Base-by-base conservation (phyloP, 2,113 vertebrate species). In the Albula goreensis region DNA sequence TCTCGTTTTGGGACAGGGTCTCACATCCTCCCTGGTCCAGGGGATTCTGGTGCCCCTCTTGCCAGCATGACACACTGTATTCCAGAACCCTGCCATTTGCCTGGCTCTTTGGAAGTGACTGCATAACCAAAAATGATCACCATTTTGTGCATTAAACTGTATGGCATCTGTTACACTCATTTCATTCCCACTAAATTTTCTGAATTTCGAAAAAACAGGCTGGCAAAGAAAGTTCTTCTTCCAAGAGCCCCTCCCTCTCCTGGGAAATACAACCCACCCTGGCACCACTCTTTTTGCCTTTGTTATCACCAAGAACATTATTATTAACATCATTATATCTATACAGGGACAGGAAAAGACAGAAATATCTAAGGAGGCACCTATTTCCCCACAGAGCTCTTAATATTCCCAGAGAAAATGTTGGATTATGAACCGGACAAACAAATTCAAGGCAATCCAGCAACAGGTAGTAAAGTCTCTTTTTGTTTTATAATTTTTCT, bases 351-450 rank as follows among this genome's bases (percentile, higher is more conserved):
- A 88, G 94, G 94, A 92, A 94, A 94, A 93, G 95, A 94, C 93
- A 94, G 90, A 89, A 96, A 95, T 95, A 94, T 96, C 96, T 95
- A 96, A 91, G 93, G 94, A 96, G 95, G 95, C 95, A 96, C 95
- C 94, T 93, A 94, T 95, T 83, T 95, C 92, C 95, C 94, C 94
- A 95, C 94, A 93, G 83, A 96, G 93, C 92, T 95, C 95, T 93
- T 95, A 93, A 94, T 94, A 91, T 94, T 96, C 95, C 95, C 81
- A 49, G 94, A 96, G 95, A 96, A 95, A 93, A 92, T 96, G 92
- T 93, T 94, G 93, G 91, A 95, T 95, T 95, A 94, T 92, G 94
- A 95, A 96, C 95, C 86, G 85, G 56, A 88, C 95, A 95, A 95
- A 94, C 94, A 95, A 96, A 94, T 96, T 95, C 93, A 95, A 96